Conservation (phyloP, 2,888 invertebrate genomes). For the Myopa tessellatipennis region DNA sequence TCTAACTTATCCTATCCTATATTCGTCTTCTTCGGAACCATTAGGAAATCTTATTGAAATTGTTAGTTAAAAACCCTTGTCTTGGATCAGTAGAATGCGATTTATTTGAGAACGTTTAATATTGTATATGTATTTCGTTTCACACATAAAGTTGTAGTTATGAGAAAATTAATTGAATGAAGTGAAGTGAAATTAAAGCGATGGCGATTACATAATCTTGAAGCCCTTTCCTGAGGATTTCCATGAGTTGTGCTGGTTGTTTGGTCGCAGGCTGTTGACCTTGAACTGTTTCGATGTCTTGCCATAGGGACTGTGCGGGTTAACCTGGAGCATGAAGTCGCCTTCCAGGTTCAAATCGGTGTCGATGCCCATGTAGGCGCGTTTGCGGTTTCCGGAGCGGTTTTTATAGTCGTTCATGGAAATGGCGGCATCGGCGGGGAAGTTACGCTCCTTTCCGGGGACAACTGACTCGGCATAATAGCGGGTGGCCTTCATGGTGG, state of each 20-base stretch:
- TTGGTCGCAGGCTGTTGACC: background rate
- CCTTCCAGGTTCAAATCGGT: slow-evolving; percentile 59
- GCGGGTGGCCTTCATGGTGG: slow-evolving; percentile 60
- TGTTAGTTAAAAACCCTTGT: background rate
- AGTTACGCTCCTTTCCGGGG: slow-evolving; percentile 64
- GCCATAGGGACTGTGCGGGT: slow-evolving; percentile 62
- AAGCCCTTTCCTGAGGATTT: no score
- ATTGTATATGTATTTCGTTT: background rate
- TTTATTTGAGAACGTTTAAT: background rate
- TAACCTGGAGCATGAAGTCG: slow-evolving; percentile 63
- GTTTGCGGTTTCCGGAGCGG: slow-evolving; percentile 56
- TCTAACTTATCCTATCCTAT: no score
- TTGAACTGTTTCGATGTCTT: slow-evolving; percentile 50
- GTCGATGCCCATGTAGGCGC: slow-evolving; percentile 63
- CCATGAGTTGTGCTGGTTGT: no score
- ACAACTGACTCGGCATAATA: slow-evolving; percentile 65
- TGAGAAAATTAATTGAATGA: no score
- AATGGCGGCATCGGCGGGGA: slow-evolving; percentile 62
- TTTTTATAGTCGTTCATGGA: slow-evolving; percentile 61
- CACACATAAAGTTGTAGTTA: background rate
- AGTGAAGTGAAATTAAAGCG: no score
- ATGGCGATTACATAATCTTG: no score
- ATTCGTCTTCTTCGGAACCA: background rate
- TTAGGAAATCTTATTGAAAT: background rate
- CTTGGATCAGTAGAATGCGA: background rate